Base-by-base conservation (phyloP, 2,888 invertebrate species). In the Antheraea yamamai region DNA sequence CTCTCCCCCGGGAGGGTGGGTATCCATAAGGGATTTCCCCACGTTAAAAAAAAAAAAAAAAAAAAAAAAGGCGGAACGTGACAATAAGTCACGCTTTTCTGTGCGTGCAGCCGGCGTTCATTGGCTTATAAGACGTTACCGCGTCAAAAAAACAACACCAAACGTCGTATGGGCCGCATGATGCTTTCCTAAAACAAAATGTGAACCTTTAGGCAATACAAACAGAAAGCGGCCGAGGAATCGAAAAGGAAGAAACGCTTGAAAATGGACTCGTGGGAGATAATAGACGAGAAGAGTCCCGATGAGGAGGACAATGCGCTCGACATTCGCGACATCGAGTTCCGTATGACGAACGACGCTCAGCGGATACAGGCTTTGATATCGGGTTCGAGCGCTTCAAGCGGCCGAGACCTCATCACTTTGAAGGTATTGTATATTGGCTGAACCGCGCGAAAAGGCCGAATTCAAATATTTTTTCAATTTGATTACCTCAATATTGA, bases 291-390 rank as follows among this genome's bases (percentile, higher is more conserved):
- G 74, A 95, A 95, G 39, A 92, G 95, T 0, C 94, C 81, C 55
- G 79, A 95, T 55, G 93, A 95, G 0, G 87, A 88, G 1, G 95
- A 96, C 73, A 92, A 92, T 18, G 89, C 92, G 18, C 92, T 97
- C 71, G 97, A 98, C 90, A 97, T 98, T 81, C 95, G 97, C 74
- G 98, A 98, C 85, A 96, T 98, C 8, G 98, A 98, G 90, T 98
- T 98, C 88, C 95, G 98, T 35, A 95, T 98, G 91, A 96, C 96
- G 61, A 97, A 98, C 86, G 97, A 98, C 89, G 95, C 96, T 4
- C 93, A 95, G 12, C 96, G 97, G 84, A 96, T 98, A 81, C 96
- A 97, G 86, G 96, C 90, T 0, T 81, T 95, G 1, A 91, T 95
- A 51, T 89, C 87, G 4, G 94, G 95, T 0, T 85, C 93, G 0